These are phyloP conservation scores for Xenopus laevis DNA, from an alignment of 2,113 vertebrate genomes.

Conservation along the genomic window DNA sequence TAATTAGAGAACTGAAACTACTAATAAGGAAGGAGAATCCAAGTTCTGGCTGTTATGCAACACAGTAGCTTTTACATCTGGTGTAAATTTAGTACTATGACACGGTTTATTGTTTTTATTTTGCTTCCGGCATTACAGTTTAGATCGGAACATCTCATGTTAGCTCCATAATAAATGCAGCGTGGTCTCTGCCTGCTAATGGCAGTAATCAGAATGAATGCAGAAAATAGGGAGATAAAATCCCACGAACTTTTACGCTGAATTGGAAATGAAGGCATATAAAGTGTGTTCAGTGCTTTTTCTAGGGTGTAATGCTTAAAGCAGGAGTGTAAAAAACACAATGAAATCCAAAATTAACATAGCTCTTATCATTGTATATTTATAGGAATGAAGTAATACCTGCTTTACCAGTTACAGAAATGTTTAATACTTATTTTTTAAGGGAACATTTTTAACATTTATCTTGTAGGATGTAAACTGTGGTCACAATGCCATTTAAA, in stretches of 20 bases:
- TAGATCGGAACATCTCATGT: conserved; percentile 1
- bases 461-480: no score
- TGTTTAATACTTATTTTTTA: no score
- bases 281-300: background rate
- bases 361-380: background rate
- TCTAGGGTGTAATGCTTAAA: background rate
- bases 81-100: conserved; percentile 2
- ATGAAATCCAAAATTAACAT: conserved; percentile 10
- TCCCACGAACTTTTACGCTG: conserved; percentile 27
- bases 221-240: conserved; percentile 28
- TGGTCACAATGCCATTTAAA: no score
- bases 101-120: conserved; percentile 16
- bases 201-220: conserved; percentile 22
- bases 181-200: conserved; percentile 2
- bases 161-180: conserved; percentile 24
- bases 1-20: no score
- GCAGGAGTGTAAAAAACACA: conserved; percentile 3
- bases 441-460: no score
- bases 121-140: conserved; percentile 15
- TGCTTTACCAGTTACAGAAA: no score
- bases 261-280: conserved; percentile 35
- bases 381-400: no score
- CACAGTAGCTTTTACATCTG: background rate
- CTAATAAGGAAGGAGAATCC: background rate
- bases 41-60: background rate